phyloP scores from a whole-genome alignment of 2,113 vertebrate species.

The Myiozetetes cayanensis region DNA sequence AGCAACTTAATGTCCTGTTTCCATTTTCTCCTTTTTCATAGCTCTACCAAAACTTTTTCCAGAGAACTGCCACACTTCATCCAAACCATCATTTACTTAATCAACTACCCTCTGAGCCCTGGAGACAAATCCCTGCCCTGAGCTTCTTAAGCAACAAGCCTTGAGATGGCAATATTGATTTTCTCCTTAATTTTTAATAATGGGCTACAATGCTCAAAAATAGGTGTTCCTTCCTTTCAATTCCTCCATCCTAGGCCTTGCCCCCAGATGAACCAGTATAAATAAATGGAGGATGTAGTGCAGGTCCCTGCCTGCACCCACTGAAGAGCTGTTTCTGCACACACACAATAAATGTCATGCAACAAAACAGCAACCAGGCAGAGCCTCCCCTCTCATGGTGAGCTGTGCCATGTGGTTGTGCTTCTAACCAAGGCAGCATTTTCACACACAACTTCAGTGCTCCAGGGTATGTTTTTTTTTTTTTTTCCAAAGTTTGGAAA shows the following conservation, averaged over 20 bases:
- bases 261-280: neutral
- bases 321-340: neutral
- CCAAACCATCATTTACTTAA: neutral
- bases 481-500: conserved; percentile 23
- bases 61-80: neutral
- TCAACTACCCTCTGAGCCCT: neutral
- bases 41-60: neutral
- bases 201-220: neutral
- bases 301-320: neutral
- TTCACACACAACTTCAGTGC: conserved; percentile 12
- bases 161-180: neutral
- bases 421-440: conserved; percentile 19
- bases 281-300: neutral
- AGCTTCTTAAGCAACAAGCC: neutral
- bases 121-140: neutral
- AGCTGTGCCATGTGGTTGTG: conserved; percentile 32
- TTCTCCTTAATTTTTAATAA: neutral
- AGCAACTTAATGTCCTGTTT: neutral
- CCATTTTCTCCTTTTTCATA: neutral
- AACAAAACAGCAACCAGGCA: neutral
- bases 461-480: neutral
- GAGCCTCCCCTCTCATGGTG: neutral
- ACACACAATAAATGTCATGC: neutral
- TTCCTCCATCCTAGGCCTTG: neutral
- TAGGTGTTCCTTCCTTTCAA: neutral